Evolutionary conservation across 1,140 invertebrate species (phyloP).

Genomic region (Papilio polyxenes): DNA sequence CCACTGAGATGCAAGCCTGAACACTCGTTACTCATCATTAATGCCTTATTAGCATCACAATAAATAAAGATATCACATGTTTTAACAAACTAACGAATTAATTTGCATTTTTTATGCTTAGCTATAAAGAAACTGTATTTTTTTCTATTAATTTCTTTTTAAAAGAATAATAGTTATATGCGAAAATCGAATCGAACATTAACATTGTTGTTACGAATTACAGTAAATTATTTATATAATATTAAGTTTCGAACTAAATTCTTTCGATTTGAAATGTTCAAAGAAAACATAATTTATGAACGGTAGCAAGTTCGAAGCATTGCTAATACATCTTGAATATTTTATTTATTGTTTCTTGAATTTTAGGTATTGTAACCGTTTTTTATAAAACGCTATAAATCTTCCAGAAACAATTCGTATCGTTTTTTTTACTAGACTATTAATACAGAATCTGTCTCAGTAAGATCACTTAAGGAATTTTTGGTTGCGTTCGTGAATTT

Average conservation of each 20-base stretch:
- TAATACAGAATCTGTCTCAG: constrained; percentile 36
- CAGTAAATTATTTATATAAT: too few relatives aligned
- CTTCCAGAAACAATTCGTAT: constrained; percentile 34
- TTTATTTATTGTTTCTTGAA: constrained; percentile 7
- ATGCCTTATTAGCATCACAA: not conserved
- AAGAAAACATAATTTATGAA: too few relatives aligned
- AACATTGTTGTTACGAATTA: too few relatives aligned
- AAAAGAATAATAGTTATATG: too few relatives aligned
- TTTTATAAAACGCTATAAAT: constrained; percentile 29
- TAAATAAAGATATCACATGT: not conserved
- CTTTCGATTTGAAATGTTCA: too few relatives aligned
- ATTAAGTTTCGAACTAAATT: too few relatives aligned
- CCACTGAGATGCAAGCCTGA: not conserved
- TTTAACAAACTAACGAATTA: not conserved
- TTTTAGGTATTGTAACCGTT: constrained; percentile 27
- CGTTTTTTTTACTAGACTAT: constrained; percentile 28
- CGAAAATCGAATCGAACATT: too few relatives aligned
- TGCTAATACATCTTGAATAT: not conserved
- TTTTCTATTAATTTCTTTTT: too few relatives aligned
- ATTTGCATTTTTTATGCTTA: not conserved
- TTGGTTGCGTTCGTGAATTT: constrained; percentile 38
- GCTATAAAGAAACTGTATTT: not conserved
- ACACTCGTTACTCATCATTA: not conserved
- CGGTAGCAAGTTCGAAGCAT: not conserved
- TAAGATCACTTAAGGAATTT: constrained; percentile 34